Evolutionary conservation across 1,140 invertebrate species (phyloP), one percentile per base, ranked within the genome.

Genomic region (Drosophila seguyi): DNA sequence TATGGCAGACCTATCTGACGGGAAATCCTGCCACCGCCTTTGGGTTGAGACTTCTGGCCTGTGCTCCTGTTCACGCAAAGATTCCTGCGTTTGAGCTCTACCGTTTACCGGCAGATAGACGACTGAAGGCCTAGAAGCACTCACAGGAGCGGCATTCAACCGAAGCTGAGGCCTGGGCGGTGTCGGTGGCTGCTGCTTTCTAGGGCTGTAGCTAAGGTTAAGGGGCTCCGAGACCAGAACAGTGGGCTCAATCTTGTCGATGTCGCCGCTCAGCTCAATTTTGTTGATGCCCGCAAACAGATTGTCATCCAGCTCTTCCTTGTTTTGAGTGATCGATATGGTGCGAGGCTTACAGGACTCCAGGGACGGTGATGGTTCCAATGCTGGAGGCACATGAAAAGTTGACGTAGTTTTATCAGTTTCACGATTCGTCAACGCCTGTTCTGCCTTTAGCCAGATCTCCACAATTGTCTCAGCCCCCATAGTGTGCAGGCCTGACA

Each of bases 401-500:
- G 39, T 16, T 38, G 42, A 20, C 2, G 20, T 5, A 13, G 65
- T 7, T 18, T 62, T 55, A 0, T 31, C 47, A 20, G 13, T 5
- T 45, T 44, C 38, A 16, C 36, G 29, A 16, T 41, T 56, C 22
- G 63, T 22, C 18, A 11, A 2, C 5, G 47, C 11, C 31, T 41
- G 63, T 29, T 94, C 93, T 20, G 93, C 93, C 69, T 95, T 94
- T 10, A 97, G 90, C 94, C 95, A 96, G 31, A 96, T 93, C 71
- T 97, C 95, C 2, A 96, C 94, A 22, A 96, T 92, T 10, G 96
- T 97, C 93, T 98, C 97, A 10, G 96, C 95, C 41, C 96, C 96
- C 72, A 98, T 93, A 0, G 96, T 97, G 93, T 98, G 97, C 48
- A 97, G 86, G n/a, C 97, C 97, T 4, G 96, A 97, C 79, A 95